Conservation (phyloP, 2,797 vertebrate species). For the Bradypodion pumilum region DNA sequence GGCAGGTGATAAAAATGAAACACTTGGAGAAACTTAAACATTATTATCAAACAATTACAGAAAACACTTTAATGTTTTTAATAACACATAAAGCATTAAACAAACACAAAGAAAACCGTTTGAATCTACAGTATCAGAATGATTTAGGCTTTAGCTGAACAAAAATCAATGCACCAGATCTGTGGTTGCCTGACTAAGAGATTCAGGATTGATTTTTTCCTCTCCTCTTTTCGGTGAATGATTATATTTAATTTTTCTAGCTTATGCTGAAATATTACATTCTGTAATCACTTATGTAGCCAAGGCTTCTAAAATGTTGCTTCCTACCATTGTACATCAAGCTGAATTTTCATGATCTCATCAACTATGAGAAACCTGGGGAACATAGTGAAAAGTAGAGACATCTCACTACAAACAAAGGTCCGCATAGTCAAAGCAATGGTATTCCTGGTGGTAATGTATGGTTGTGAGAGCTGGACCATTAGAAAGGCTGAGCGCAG, state of each 20-base stretch:
- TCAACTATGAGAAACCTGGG: no score
- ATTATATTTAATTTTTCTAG: conserved; percentile 45
- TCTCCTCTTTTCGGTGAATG: conserved; percentile 40
- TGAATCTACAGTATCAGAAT: conserved; percentile 47
- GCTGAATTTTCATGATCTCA: conserved; percentile 65
- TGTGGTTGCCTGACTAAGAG: conserved; percentile 53
- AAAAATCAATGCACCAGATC: conserved; percentile 53
- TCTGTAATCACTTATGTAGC: conserved; percentile 55
- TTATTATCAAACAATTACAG: conserved; percentile 26
- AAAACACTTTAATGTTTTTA: conserved; percentile 11
- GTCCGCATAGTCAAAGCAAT: no score
- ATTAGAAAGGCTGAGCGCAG: no score
- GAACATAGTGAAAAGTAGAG: no score
- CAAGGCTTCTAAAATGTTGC: conserved; percentile 48
- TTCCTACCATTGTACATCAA: background rate
- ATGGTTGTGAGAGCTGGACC: no score
- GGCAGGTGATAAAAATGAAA: conserved; percentile 38
- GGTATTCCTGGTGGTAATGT: no score
- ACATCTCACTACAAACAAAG: no score
- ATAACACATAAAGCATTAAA: conserved; percentile 10
- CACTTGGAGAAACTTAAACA: background rate
- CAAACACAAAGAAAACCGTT: conserved; percentile 44
- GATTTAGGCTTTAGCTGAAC: conserved; percentile 33
- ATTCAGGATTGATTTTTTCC: conserved; percentile 57
- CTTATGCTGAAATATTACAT: conserved; percentile 32